phyloP scores from a whole-genome alignment of 2,797 vertebrate species.

The Dipus sagitta region DNA sequence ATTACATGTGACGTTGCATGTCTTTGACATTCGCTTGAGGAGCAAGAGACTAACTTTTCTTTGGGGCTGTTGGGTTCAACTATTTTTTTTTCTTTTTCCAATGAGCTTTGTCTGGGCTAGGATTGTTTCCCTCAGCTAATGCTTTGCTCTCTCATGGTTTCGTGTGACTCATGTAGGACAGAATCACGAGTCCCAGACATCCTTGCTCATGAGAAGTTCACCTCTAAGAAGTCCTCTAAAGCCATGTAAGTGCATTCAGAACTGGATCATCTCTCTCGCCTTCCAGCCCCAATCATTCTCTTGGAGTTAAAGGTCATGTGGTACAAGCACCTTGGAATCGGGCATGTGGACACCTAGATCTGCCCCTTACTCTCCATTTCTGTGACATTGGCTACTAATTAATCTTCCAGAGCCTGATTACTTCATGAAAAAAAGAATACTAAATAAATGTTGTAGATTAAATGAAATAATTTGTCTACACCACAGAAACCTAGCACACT shows the following conservation, averaged over 20 bases:
- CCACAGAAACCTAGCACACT: neutral
- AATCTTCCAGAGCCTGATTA: neutral
- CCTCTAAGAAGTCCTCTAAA: neutral
- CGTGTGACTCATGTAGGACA: neutral
- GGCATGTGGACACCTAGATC: neutral
- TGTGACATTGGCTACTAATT: neutral
- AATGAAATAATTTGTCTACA: neutral
- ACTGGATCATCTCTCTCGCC: neutral
- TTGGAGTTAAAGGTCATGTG: neutral
- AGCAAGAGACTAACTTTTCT: neutral
- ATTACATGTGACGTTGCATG: constrained; percentile 31
- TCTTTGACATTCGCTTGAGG: neutral
- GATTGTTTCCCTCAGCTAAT: neutral
- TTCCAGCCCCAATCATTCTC: rapidly evolving
- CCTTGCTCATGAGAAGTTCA: neutral
- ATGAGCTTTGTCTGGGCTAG: neutral
- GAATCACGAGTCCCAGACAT: neutral
- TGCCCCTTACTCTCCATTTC: neutral
- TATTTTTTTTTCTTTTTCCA: neutral
- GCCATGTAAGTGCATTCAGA: neutral
- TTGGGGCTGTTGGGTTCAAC: neutral
- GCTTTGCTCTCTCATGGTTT: neutral
- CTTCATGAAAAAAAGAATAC: neutral
- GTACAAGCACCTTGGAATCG: neutral
- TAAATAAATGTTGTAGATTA: neutral